These are phyloP conservation scores for Poicephalus meyeri DNA, from an alignment of 2,113 vertebrate genomes.

Conservation along the genomic window DNA sequence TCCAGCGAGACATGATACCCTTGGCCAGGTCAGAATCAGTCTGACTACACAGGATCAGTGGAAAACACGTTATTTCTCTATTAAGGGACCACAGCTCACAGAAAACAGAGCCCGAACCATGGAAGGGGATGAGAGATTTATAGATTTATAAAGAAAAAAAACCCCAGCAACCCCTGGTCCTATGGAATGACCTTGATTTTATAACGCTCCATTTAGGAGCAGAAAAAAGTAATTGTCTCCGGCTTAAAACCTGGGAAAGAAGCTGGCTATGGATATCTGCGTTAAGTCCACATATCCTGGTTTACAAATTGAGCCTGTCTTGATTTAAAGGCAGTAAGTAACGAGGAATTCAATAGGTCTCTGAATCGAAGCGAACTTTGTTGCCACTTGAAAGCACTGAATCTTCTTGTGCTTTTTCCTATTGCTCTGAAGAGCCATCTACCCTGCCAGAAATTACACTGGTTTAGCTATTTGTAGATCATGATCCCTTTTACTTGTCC, in stretches of 20 bases:
- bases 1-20: background rate
- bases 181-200: background rate
- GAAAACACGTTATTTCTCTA: conserved; percentile 5
- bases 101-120: background rate
- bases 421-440: background rate
- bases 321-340: background rate
- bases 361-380: background rate
- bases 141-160: background rate
- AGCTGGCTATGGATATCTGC: background rate
- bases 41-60: background rate
- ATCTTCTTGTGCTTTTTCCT: background rate
- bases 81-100: background rate
- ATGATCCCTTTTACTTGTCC: background rate
- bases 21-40: background rate
- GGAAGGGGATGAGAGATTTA: background rate
- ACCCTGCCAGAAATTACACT: background rate
- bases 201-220: background rate
- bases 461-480: background rate
- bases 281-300: background rate
- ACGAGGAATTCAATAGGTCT: conserved; percentile 3
- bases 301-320: background rate
- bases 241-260: background rate
- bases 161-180: fast-evolving
- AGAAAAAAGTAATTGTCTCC: background rate
- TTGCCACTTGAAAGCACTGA: background rate